Evolutionary conservation across 2,113 vertebrate species (phyloP), one percentile per base, ranked within the genome.

Genomic region (Osmerus mordax): DNA sequence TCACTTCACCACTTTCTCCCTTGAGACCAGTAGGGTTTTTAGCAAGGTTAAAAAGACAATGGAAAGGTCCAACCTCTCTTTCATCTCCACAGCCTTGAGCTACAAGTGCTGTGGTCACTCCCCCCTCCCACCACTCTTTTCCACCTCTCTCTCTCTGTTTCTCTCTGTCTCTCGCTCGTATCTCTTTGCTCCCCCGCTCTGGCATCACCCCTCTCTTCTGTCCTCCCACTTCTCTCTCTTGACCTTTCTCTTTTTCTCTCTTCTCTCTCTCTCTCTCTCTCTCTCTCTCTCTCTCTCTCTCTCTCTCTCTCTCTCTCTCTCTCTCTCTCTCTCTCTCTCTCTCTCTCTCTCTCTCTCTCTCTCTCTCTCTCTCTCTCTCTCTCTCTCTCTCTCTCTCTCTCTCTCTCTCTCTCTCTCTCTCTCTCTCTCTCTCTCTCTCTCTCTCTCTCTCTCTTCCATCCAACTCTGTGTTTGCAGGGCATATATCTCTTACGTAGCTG

Each of bases 21-120:
- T 47, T 47, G 41, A 47, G 41, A 47, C 41, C 41, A 47, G 41
- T 47, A 11, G 41, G 41, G 5, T 47, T 47, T 47, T 12, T 9
- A 47, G 41, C 41, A 47, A 47, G 41, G 41, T 47, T 47, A 47
- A 47, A 47, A 47, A 47, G 7, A 47, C 9, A 47, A 7, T 47
- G 41, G 41, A 47, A 47, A 47, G 41, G 7, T 47, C 1, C 41
- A 47, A 47, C 41, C 18, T 60, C 2, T 7, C 16, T 47, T 23
- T 58, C 36, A 23, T 29, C 80, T 77, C 83, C 79, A 64, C 77
- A 63, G 79, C 83, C 84, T 81, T 72, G 69, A 82, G 78, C 75
- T 77, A 70, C 69, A 74, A 65, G 71, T 72, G 67, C 53, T 65
- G 53, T 29, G 64, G 68, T 73, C 69, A 60, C 16, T 72, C 41